These are phyloP conservation scores for Drosophila cardini DNA, from an alignment of 1,140 invertebrate species.

Conservation along the genomic window DNA sequence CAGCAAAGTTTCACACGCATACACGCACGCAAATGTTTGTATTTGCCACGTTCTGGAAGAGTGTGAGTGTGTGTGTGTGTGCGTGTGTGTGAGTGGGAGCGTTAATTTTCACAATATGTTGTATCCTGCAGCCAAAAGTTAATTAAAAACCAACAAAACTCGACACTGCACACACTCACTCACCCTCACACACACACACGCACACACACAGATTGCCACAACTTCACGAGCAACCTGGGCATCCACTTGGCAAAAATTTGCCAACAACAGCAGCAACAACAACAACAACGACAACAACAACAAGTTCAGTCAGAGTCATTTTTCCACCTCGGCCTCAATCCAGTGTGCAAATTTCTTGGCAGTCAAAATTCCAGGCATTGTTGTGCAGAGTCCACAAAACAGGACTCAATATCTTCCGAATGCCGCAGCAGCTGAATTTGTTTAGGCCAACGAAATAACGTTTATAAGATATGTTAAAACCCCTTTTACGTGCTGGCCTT, in stretches of 20 bases:
- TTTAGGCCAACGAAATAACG: slow-evolving; percentile 46
- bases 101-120: slow-evolving; percentile 85
- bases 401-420: slow-evolving; percentile 17
- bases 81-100: slow-evolving; percentile 57
- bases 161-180: slow-evolving; percentile 54
- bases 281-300: slow-evolving; percentile 19
- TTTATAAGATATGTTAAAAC: slow-evolving; percentile 26
- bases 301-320: slow-evolving; percentile 41
- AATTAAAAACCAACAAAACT: slow-evolving; percentile 85
- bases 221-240: slow-evolving; percentile 36
- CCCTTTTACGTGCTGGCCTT: slow-evolving; percentile 1
- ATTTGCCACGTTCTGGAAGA: slow-evolving; percentile 35
- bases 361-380: slow-evolving; percentile 30
- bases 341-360: slow-evolving; percentile 16
- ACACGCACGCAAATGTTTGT: slow-evolving; percentile 58
- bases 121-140: slow-evolving; percentile 84
- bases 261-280: slow-evolving; percentile 24
- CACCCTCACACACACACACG: slow-evolving; percentile 14
- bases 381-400: slow-evolving; percentile 20
- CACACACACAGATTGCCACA: slow-evolving; percentile 3
- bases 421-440: slow-evolving; percentile 43
- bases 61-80: slow-evolving; percentile 9
- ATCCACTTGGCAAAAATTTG: slow-evolving; percentile 55
- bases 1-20: slow-evolving; percentile 52
- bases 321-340: slow-evolving; percentile 30